These are phyloP conservation scores for Eupithecia inturbata DNA, from an alignment of 2,888 invertebrate genomes.

Conservation along the genomic window DNA sequence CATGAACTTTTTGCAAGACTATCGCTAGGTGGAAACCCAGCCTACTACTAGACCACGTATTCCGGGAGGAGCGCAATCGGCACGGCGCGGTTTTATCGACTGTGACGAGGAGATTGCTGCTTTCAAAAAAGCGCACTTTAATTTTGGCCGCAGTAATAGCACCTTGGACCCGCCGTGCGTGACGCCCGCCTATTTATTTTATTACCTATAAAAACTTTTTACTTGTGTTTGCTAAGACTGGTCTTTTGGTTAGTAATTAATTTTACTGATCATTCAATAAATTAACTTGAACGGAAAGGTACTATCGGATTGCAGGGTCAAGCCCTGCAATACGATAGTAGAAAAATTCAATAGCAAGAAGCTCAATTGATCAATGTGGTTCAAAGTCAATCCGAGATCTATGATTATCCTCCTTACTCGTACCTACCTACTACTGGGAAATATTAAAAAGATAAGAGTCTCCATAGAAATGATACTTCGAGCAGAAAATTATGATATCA, in stretches of 20 bases:
- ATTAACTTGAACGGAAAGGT: not conserved
- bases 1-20: not conserved
- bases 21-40: constrained; percentile 13
- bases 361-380: too few species aligned
- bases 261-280: constrained; percentile 20
- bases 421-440: too few species aligned
- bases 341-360: not conserved
- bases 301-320: too few species aligned
- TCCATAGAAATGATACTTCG: too few species aligned
- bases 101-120: constrained; percentile 77
- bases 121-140: constrained; percentile 81
- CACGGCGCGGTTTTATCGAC: constrained; percentile 81
- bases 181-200: constrained; percentile 76
- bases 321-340: not conserved
- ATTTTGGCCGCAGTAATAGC: constrained; percentile 71
- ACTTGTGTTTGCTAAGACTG: constrained; percentile 45
- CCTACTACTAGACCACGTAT: constrained; percentile 48
- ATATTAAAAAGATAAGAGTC: too few species aligned
- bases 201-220: constrained; percentile 77
- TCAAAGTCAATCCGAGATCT: too few species aligned
- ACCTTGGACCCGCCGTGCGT: constrained; percentile 68
- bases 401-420: too few species aligned
- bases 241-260: constrained; percentile 37
- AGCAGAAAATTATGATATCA: too few species aligned
- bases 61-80: constrained; percentile 69